These are phyloP conservation scores for Elaphurus davidianus DNA, from an alignment of 2,113 vertebrate species.

Conservation along the genomic window DNA sequence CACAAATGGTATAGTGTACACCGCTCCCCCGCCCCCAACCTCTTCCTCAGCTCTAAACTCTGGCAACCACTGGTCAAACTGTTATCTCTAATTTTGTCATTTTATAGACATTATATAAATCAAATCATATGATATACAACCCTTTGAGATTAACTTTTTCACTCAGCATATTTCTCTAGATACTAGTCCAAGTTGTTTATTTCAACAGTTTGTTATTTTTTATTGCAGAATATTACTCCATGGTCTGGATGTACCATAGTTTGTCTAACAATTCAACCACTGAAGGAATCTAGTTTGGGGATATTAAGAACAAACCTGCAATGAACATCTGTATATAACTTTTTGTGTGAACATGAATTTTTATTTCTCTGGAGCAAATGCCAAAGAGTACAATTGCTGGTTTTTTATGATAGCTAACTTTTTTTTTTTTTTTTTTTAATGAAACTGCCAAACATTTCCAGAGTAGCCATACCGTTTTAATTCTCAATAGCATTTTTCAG, in stretches of 20 bases:
- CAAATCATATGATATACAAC: neutral
- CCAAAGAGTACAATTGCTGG: neutral
- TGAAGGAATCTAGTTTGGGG: neutral
- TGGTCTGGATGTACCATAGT: neutral
- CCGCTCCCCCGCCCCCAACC: fast-evolving
- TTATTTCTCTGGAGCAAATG: neutral
- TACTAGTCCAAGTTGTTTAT: neutral
- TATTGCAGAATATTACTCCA: neutral
- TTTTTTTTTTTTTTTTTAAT: neutral
- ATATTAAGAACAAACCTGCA: neutral
- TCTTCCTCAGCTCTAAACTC: neutral
- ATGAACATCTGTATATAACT: neutral
- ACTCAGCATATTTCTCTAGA: neutral
- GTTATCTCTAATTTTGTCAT: neutral
- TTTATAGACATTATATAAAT: neutral
- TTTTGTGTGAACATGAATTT: neutral
- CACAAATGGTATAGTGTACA: neutral
- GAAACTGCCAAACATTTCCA: neutral
- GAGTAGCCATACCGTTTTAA: neutral
- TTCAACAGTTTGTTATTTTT: neutral
- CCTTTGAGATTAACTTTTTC: neutral
- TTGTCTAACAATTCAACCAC: neutral
- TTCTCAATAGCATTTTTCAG: neutral
- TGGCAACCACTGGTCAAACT: neutral
- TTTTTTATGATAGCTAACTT: neutral